Conservation (phyloP, 2,113 vertebrate species). For the Zosterops pallidus region DNA sequence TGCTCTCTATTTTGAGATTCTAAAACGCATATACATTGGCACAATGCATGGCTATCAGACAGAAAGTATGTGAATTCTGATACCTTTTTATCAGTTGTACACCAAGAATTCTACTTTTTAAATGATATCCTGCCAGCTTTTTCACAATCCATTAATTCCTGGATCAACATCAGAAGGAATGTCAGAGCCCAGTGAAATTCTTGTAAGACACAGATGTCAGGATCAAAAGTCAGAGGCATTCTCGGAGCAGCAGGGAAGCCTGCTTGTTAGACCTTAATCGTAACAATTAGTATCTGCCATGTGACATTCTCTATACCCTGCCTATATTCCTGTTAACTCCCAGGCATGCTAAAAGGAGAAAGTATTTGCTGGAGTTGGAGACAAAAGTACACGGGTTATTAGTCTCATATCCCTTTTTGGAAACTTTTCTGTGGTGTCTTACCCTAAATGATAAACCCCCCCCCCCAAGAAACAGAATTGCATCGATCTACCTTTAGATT, state of each 20-base stretch:
- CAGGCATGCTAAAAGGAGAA: conserved; percentile 64
- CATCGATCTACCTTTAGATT: not conserved
- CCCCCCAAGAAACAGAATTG: too few species aligned
- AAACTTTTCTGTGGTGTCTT: conserved; percentile 31
- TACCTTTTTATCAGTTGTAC: conserved; percentile 80
- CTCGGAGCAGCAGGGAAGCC: conserved; percentile 84
- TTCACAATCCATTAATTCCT: conserved; percentile 95
- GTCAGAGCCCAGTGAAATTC: conserved; percentile 93
- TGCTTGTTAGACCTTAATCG: conserved; percentile 87
- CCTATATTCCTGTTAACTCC: conserved; percentile 71
- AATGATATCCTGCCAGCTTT: conserved; percentile 90
- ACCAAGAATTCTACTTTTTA: conserved; percentile 84
- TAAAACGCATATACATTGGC: not conserved
- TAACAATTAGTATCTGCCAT: conserved; percentile 89
- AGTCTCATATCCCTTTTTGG: not conserved
- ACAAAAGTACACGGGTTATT: conserved; percentile 42
- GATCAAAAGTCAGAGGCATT: conserved; percentile 98
- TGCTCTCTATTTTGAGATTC: not conserved
- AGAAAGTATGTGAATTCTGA: conserved; percentile 73
- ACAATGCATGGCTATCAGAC: conserved; percentile 63
- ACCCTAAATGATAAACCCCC: conserved; percentile 10
- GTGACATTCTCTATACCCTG: conserved; percentile 78
- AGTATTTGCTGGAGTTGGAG: conserved; percentile 59
- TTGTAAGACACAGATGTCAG: conserved; percentile 98
- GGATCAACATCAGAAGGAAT: conserved; percentile 93